Evolutionary conservation across 2,113 vertebrate species (phyloP), one percentile per base, ranked within the genome.

Genomic region (Dendrocopos noguchii): DNA sequence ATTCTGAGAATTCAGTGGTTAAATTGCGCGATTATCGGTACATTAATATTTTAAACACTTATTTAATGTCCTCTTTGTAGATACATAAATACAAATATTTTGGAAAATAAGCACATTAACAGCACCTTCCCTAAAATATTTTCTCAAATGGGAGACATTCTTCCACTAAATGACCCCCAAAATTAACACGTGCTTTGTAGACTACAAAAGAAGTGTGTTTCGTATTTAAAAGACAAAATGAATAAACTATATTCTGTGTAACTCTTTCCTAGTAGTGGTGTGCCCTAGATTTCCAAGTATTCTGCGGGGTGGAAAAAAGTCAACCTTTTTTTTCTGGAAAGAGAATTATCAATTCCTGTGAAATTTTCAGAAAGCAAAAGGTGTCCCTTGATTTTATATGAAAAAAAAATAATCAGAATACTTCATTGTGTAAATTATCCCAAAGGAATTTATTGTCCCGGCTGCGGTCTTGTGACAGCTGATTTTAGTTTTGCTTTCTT

Each of bases 401-500:
- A 44, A 90, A 67, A 75, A 59, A 59, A 75, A 59, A 55, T n/a
- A n/a, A 22, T 22, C 17, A 53, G 34, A 68, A 52, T 66, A n/a
- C 2, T 47, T 94, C 2, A 63, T 70, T 64, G 24, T 44, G 44
- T 67, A 47, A 67, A 67, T 89, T 66, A 60, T 46, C 50, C 59
- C 59, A 39, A 91, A 84, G 42, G 47, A 63, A 31, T 72, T 91
- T 88, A 52, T 88, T 73, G 14, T 84, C 59, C 81, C 42, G 70
- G 12, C 25, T 92, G 15, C 77, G 80, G 47, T 47, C 44, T 82
- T 12, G 7, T 70, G 29, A 47, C 73, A 79, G 60, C 50, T 80
- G 47, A 60, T 91, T 89, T 59, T 80, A 87, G 33, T 65, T n/a
- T 91, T 90, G 82, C 75, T 79, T 65, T 81, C 36, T 90, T 82